A percentile compares a stretch with the other conserved stretches of the same genome.
These are phyloP conservation scores for Drosophila falleni DNA, from an alignment of 2,888 invertebrate species.

Conservation along the genomic window DNA sequence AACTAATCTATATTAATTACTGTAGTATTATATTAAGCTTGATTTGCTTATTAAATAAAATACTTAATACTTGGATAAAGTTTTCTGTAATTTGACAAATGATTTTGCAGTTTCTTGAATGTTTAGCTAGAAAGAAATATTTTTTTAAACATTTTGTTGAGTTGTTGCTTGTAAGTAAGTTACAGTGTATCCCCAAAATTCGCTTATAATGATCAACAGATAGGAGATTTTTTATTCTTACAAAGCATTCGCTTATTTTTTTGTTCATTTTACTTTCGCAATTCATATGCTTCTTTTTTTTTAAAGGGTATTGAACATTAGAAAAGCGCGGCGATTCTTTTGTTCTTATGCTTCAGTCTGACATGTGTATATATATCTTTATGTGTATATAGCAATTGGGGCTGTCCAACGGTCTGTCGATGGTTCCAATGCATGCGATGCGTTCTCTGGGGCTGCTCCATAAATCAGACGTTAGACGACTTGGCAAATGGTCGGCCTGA, in stretches of 20 bases:
- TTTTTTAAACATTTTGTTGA: too few species aligned
- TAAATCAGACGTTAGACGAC: constrained; percentile 65
- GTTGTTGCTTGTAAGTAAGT: too few species aligned
- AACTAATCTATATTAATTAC: too few species aligned
- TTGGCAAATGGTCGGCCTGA: constrained; percentile 65
- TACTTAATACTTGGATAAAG: too few species aligned
- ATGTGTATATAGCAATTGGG: constrained; percentile 1
- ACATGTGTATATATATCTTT: not conserved
- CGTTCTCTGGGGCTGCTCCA: constrained; percentile 35
- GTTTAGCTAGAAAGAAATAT: not conserved
- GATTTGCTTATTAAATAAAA: too few species aligned
- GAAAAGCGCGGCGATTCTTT: constrained; percentile 15
- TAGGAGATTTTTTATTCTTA: too few species aligned
- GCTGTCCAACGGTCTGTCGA: constrained; percentile 41
- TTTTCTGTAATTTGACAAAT: not conserved
- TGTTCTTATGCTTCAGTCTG: constrained; percentile 20
- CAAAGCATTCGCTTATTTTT: not conserved
- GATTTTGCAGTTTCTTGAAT: not conserved
- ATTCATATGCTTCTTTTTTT: not conserved
- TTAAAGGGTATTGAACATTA: constrained; percentile 16
- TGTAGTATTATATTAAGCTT: too few species aligned
- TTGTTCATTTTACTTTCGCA: not conserved
- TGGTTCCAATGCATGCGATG: constrained; percentile 58
- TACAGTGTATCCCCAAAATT: too few species aligned
- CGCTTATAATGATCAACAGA: too few species aligned